A percentile compares a stretch with the other conserved stretches of the same genome.
These are phyloP conservation scores for Phalacrocorax aristotelis DNA, from an alignment of 2,113 vertebrate genomes.

Conservation along the genomic window DNA sequence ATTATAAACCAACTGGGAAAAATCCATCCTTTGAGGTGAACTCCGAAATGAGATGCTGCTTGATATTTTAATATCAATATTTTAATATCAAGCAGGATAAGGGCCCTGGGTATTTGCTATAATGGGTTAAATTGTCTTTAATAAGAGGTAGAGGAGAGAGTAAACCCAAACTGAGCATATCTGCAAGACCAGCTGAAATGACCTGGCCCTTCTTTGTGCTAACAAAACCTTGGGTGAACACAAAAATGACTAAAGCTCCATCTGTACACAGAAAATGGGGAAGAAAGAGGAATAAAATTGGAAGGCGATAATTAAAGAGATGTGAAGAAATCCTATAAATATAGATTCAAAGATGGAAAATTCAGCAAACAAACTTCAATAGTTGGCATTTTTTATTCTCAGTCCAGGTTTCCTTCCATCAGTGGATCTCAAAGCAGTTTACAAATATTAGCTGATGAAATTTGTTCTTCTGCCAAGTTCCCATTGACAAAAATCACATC, in stretches of 20 bases:
- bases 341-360: conserved; percentile 30
- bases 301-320: conserved; percentile 26
- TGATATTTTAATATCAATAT: not conserved
- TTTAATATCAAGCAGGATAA: not conserved
- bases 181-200: not conserved
- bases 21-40: not conserved
- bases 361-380: conserved; percentile 36
- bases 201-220: not conserved
- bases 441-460: conserved; percentile 57
- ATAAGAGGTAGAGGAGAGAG: not conserved
- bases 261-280: not conserved
- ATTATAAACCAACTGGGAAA: not conserved
- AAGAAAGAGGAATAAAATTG: not conserved
- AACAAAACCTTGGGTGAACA: not conserved
- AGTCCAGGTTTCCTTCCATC: conserved; percentile 50
- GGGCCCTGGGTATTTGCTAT: not conserved
- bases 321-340: conserved; percentile 41
- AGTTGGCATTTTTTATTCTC: conserved; percentile 33
- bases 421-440: conserved; percentile 48
- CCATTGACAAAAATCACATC: conserved; percentile 64
- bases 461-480: conserved; percentile 32
- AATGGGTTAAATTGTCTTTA: not conserved
- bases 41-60: not conserved
- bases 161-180: not conserved
- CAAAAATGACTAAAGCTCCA: conserved; percentile 4